Evolutionary conservation across 2,888 invertebrate genomes (phyloP), one percentile per base, ranked within the genome.

Genomic region (Perizoma flavofasciatum): DNA sequence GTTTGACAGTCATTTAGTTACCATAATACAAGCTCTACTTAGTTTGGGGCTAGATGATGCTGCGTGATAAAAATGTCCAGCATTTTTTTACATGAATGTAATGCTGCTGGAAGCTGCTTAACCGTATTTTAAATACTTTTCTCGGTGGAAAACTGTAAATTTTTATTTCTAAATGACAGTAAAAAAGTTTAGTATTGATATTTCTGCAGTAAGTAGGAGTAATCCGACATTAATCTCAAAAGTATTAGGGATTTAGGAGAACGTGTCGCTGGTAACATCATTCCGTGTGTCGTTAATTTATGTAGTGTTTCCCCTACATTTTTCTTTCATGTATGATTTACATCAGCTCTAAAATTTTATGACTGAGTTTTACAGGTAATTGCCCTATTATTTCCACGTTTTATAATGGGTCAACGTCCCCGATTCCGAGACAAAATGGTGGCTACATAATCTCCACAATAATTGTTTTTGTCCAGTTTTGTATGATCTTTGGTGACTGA

Each of bases 351-450:
- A 60, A 56, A 70, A 71, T 68, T 74, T 73, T 73, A 73, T 69
- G 69, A 72, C 68, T 60, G 49, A 64, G 48, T 70, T 74, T 69
- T 69, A 67, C 77, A 75, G 74, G 77, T 75, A 71, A 73, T 71
- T 55, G 35, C 44, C 68, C 62, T 61, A 71, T 68, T 69, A 66
- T 62, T 70, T 65, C 54, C 43, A 59, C 59, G 61, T 65, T 66
- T 75, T 64, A 68, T 72, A 72, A 62, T 66, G 67, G 78, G 74
- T 75, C 78, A 77, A 77, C 67, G 77, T 57, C 70, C 77, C 63
- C 65, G 6, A 55, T 59, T 66, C 62, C 9, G 51, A 22, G 46
- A 64, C 61, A 73, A 69, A 66, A 69, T 47, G 55, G 46, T 49
- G 67, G 61, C 67, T 62, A 66, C 64, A 68, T 72, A 70, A 75